Evolutionary conservation across 2,113 vertebrate genomes (phyloP).

Genomic region (Oreochromis spilurus): DNA sequence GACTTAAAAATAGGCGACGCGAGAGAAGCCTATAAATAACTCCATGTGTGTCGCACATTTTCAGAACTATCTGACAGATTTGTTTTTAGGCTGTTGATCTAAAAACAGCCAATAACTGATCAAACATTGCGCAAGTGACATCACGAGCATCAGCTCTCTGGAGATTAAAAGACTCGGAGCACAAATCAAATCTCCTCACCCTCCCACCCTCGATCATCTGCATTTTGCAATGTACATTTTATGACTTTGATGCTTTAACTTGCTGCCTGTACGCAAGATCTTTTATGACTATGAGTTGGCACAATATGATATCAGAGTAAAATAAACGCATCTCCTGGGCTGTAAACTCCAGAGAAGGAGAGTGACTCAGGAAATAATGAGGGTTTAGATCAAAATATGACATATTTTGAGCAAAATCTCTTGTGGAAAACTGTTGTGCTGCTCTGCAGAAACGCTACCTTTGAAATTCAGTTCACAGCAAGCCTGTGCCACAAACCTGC

Average conservation of each 20-base stretch:
- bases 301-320: neutral
- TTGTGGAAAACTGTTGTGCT: neutral
- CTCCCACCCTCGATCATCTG: neutral
- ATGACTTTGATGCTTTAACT: neutral
- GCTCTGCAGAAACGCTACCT: neutral
- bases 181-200: neutral
- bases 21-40: constrained; percentile 56
- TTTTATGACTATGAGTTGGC: neutral
- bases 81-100: constrained; percentile 62
- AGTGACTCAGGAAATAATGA: neutral
- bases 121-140: constrained; percentile 25
- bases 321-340: neutral
- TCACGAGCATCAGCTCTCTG: constrained; percentile 9
- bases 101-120: constrained; percentile 65
- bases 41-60: constrained; percentile 35
- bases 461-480: neutral
- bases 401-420: neutral
- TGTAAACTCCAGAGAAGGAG: neutral
- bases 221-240: neutral
- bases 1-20: constrained; percentile 55
- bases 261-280: neutral
- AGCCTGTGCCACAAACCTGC: neutral
- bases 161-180: constrained; percentile 6
- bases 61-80: constrained; percentile 47
- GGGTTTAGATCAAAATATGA: neutral